Conservation (phyloP, 53 echinoderm and acorn worm species). For the Crossaster papposus region DNA sequence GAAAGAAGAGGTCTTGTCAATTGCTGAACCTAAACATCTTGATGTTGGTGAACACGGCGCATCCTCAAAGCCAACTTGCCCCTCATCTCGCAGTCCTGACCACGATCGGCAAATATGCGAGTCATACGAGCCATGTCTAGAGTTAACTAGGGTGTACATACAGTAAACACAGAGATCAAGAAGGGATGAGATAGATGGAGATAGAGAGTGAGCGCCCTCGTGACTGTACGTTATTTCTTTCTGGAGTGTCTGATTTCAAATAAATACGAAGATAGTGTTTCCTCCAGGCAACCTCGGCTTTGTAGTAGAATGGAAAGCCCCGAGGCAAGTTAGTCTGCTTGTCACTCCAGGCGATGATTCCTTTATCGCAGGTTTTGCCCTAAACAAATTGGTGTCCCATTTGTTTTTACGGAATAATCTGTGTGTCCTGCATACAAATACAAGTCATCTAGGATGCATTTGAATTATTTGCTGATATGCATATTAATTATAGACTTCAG, state of each 20-base stretch:
- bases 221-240: background rate
- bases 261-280: slow-evolving; percentile 23
- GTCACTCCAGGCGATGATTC: background rate
- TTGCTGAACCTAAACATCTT: background rate
- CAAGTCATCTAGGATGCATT: too few relatives aligned
- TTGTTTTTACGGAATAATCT: too few relatives aligned
- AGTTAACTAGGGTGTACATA: background rate
- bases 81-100: slow-evolving; percentile 31
- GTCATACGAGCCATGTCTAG: background rate
- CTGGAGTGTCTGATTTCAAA: slow-evolving; percentile 7
- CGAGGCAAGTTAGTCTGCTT: background rate
- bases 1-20: slow-evolving; percentile 10
- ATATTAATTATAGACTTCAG: too few relatives aligned
- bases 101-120: slow-evolving; percentile 43
- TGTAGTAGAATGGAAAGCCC: background rate
- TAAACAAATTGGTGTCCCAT: background rate
- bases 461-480: too few relatives aligned
- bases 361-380: background rate
- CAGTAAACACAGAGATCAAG: background rate
- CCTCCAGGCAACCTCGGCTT: background rate
- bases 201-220: background rate
- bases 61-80: background rate
- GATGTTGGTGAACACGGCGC: background rate
- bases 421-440: too few relatives aligned
- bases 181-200: background rate